Evolutionary conservation across 2,113 vertebrate genomes (phyloP), one percentile per base, ranked within the genome.

Genomic region (Carassius auratus): DNA sequence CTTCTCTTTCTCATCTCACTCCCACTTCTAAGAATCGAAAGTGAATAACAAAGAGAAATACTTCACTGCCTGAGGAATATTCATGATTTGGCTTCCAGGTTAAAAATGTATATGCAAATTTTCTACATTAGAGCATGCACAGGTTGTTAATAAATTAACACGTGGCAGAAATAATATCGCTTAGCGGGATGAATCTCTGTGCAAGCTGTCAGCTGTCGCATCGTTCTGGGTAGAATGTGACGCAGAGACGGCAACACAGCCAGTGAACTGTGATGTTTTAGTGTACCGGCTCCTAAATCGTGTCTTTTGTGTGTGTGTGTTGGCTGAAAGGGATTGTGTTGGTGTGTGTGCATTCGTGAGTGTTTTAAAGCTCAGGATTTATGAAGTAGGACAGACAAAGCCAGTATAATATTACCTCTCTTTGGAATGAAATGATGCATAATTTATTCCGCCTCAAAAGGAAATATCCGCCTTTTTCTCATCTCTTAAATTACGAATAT

Each of bases 91-190:
- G 90, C 91, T 93, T 57, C 89, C 94, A 92, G 94, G 94, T 95
- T 94, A 95, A 95, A 95, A 94, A 95, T 95, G 94, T 93, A 93
- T 94, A 95, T 95, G 95, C 94, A 95, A 95, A 95, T 95, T 92
- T 88, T 33, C 90, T 92, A 93, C 94, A 96, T 96, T 96, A 96
- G 92, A 93, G 93, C 94, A 94, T 90, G 94, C 93, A 93, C 90
- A 96, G 95, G 96, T 95, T 96, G 95, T 95, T 96, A 93, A 94
- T 93, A 95, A 95, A 95, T 93, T 96, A 97, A 96, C 95, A 96
- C 92, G 91, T 97, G 96, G 95, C 96, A 97, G 95, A 95, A 97
- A 96, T 95, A 96, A 96, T 98, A 98, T 95, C 94, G 92, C 96
- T 96, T 96, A 96, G 96, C 95, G 95, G 94, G 95, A 96, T 95